A percentile compares a stretch with the other conserved stretches of the same genome.
These are phyloP conservation scores for Caenorhabditis parvicauda DNA, from an alignment of 2,888 invertebrate species.

Conservation along the genomic window DNA sequence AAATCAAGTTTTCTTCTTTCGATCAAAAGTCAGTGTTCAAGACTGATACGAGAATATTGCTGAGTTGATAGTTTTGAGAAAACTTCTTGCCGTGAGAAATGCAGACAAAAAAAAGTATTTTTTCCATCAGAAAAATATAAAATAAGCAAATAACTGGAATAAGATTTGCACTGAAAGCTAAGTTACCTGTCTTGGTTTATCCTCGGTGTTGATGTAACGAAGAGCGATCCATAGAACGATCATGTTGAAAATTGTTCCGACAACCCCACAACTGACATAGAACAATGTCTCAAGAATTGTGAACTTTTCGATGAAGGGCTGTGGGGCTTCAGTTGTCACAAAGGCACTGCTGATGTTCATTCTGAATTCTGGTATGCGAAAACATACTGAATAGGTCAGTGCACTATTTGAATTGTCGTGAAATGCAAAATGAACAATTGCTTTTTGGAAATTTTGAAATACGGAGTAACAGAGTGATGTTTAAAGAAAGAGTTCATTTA, in stretches of 20 bases:
- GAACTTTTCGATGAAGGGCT: constrained; percentile 16
- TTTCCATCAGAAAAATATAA: too few relatives aligned
- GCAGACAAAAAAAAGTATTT: not conserved
- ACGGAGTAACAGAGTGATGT: too few relatives aligned
- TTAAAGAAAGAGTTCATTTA: too few relatives aligned
- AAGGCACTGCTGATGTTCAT: constrained; percentile 15
- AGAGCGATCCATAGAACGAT: constrained; percentile 56
- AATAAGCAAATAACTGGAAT: too few relatives aligned
- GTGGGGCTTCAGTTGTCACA: constrained; percentile 6
- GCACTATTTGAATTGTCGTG: too few relatives aligned
- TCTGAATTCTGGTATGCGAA: too few relatives aligned
- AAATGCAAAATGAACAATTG: too few relatives aligned
- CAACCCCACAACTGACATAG: constrained; percentile 46
- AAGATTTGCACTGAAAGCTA: too few relatives aligned
- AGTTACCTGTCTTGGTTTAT: constrained; percentile 59
- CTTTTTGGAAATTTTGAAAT: too few relatives aligned
- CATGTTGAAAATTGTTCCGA: constrained; percentile 54
- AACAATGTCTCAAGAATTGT: constrained; percentile 38
- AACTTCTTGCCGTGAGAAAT: not conserved
- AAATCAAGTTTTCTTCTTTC: not conserved
- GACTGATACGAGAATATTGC: not conserved
- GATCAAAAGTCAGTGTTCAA: not conserved
- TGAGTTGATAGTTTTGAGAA: not conserved
- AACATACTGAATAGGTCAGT: too few relatives aligned
- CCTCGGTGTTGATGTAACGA: constrained; percentile 56